Conservation (phyloP, 2,797 vertebrate species). For the Sebastes matsubarae region DNA sequence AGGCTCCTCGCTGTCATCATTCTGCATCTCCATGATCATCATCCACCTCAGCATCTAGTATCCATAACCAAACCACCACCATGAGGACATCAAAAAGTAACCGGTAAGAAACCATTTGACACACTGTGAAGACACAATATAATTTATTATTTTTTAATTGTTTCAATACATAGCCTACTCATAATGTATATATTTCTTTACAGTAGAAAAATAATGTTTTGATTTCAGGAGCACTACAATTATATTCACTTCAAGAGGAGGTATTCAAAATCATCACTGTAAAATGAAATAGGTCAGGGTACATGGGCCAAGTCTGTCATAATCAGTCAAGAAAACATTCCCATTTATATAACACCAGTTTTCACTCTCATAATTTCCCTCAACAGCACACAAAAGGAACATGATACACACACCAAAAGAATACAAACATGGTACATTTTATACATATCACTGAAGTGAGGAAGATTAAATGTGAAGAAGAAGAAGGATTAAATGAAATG, state of each 20-base stretch:
- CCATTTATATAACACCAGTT: slow-evolving; percentile 28
- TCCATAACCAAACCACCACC: background rate
- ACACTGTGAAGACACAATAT: slow-evolving; percentile 46
- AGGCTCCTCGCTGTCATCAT: background rate
- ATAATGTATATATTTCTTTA: slow-evolving; percentile 54
- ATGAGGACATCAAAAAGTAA: background rate
- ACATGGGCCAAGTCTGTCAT: slow-evolving; percentile 28
- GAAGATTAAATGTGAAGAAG: slow-evolving; percentile 48
- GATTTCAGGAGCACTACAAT: slow-evolving; percentile 62
- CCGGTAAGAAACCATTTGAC: slow-evolving; percentile 18
- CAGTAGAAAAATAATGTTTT: slow-evolving; percentile 82
- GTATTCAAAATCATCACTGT: slow-evolving; percentile 61
- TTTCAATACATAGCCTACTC: slow-evolving; percentile 55
- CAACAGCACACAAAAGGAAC: slow-evolving; percentile 47
- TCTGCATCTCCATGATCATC: background rate
- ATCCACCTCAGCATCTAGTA: background rate
- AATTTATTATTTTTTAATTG: slow-evolving; percentile 43
- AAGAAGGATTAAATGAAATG: slow-evolving; percentile 23
- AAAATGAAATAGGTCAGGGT: slow-evolving; percentile 39
- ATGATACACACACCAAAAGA: slow-evolving; percentile 53
- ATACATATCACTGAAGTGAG: slow-evolving; percentile 57
- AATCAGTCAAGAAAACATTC: slow-evolving; percentile 53
- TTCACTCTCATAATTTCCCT: slow-evolving; percentile 49
- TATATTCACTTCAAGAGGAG: slow-evolving; percentile 53
- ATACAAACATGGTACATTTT: slow-evolving; percentile 63